Conservation (phyloP, 2,888 invertebrate genomes). For the Meta bourneti region DNA sequence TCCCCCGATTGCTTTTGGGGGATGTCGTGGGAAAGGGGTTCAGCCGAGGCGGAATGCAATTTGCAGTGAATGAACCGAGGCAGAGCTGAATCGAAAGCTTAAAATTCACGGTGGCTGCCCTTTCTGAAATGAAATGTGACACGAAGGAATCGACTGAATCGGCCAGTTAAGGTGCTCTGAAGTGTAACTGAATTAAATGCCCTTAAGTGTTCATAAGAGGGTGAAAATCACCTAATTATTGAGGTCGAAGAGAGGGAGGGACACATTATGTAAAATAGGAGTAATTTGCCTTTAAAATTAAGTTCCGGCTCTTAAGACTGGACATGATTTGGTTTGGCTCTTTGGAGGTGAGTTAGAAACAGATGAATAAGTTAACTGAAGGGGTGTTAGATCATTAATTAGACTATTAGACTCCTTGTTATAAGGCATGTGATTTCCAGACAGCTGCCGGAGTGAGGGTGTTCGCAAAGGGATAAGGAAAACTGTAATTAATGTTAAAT, state of each 20-base stretch:
- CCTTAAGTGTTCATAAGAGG: constrained; percentile 13
- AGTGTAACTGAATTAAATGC: constrained; percentile 35
- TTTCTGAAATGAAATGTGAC: constrained; percentile 12
- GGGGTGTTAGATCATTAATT: background rate
- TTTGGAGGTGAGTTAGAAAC: constrained; percentile 4
- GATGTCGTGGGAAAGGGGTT: background rate
- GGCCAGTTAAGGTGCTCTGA: constrained; percentile 18
- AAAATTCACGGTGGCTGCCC: background rate
- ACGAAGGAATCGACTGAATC: background rate
- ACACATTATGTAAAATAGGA: constrained; percentile 23
- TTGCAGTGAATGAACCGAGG: background rate
- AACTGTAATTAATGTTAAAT: too few species aligned
- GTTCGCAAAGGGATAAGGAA: too few species aligned
- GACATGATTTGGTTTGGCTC: background rate
- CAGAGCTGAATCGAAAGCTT: background rate
- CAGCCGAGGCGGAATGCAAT: background rate
- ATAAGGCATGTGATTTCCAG: background rate
- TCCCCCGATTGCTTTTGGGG: too few species aligned
- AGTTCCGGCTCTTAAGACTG: constrained; percentile 8
- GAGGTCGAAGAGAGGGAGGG: constrained; percentile 1
- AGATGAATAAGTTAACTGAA: constrained; percentile 17
- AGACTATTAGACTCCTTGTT: background rate
- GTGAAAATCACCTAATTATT: constrained; percentile 28
- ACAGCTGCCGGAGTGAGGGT: too few species aligned
- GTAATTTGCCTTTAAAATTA: constrained; percentile 28